Evolutionary conservation across 2,113 vertebrate genomes (phyloP), one percentile per base, ranked within the genome.

Genomic region (Climacteris rufus): DNA sequence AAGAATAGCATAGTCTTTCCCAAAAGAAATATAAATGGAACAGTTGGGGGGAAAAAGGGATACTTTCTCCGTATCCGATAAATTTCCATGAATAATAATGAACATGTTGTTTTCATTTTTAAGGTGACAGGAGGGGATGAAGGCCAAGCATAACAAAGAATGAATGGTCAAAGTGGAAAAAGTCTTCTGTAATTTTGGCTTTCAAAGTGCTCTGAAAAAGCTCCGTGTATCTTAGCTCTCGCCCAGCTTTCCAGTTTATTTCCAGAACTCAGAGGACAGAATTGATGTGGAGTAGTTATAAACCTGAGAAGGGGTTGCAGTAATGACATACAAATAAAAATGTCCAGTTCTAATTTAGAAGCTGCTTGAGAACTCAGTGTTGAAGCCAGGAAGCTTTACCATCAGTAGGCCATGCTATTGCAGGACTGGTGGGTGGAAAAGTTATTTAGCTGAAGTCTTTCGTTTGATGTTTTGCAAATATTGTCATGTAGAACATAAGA

Each of bases 71-170:
- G 0, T 94, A 84, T 89, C 87, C 21, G 0, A 61, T 89, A 87
- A 91, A 94, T 95, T 96, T 96, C 72, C 92, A 93, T 89, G 90
- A 97, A 96, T 95, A 95, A 95, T 96, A 95, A 93, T 78, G 88
- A 96, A 93, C 85, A 61, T 28, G 39, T 79, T 96, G 92, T 96
- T 97, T 96, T 94, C 69, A 37, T 95, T 96, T 96, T 94, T 60
- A 95, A 96, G 94, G 93, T 96, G 94, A 94, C 85, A 75, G 90
- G 80, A 84, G 93, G 35, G 40, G 61, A 64, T 12, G 44, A 75
- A 89, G 77, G 88, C 96, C 96, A 97, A 96, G 37, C 68, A 83
- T 70, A 96, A 89, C 76, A 94, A 88, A 92, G 68, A 86, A 53
- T 75, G 83, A 90, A 96, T 66, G 69, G 80, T 78, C 61, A 76